phyloP scores from a whole-genome alignment of 1,140 invertebrate genomes.

The Adelges cooleyi region DNA sequence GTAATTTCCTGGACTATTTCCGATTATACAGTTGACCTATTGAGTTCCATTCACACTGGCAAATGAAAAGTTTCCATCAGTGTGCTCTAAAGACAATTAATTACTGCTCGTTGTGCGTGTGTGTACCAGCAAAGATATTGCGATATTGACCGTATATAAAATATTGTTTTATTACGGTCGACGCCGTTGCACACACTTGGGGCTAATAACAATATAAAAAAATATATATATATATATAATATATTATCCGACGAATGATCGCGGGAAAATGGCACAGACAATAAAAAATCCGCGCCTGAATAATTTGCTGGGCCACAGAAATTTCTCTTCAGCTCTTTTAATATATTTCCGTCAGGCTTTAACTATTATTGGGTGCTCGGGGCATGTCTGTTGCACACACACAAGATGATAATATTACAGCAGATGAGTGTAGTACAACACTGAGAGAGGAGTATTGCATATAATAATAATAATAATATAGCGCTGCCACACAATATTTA shows the following conservation, averaged over 20 bases:
- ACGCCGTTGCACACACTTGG: too few species aligned
- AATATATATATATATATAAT: not conserved
- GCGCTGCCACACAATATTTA: too few species aligned
- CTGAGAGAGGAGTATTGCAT: too few species aligned
- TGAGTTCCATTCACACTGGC: too few species aligned
- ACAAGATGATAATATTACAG: too few species aligned
- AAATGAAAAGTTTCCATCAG: too few species aligned
- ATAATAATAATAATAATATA: too few species aligned
- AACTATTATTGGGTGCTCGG: not conserved
- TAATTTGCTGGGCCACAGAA: not conserved
- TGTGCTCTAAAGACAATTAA: constrained; percentile 26
- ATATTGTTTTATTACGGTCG: constrained; percentile 15
- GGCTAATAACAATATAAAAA: not conserved
- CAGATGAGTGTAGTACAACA: too few species aligned
- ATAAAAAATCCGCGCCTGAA: not conserved
- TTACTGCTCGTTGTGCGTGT: not conserved
- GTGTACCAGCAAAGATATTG: too few species aligned
- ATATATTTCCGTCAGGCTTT: not conserved
- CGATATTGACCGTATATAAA: not conserved
- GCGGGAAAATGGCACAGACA: not conserved
- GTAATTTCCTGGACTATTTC: too few species aligned
- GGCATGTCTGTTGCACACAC: not conserved
- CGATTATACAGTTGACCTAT: too few species aligned
- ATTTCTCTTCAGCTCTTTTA: not conserved
- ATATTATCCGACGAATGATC: not conserved